A percentile compares a stretch with the other conserved stretches of the same genome.
Evolutionary conservation across 2,113 vertebrate species (phyloP).

Genomic region (Bufo gargarizans): DNA sequence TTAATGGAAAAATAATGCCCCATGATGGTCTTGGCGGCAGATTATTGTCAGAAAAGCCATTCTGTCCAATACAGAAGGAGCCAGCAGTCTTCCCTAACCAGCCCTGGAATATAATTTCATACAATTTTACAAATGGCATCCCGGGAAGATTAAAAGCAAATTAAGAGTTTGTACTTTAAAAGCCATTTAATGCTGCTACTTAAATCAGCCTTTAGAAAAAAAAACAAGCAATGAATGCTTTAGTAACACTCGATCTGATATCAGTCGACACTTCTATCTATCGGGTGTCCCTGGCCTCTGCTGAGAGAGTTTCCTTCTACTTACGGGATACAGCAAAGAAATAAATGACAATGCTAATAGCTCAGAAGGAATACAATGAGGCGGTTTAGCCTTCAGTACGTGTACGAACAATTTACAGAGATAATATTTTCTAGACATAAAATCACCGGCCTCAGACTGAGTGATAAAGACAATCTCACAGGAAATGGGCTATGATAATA

Average conservation of each 20-base stretch:
- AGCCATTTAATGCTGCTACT: constrained; percentile 68
- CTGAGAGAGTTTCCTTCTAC: constrained; percentile 66
- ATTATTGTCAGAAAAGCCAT: not conserved
- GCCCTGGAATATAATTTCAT: constrained; percentile 69
- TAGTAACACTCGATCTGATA: constrained; percentile 69
- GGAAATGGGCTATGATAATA: constrained; percentile 76
- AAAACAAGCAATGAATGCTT: constrained; percentile 66
- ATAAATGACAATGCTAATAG: constrained; percentile 72
- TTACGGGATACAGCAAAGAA: constrained; percentile 71
- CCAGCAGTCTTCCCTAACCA: constrained; percentile 50
- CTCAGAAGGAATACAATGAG: constrained; percentile 63
- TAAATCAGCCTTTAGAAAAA: constrained; percentile 70
- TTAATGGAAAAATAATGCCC: not conserved
- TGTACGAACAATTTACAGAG: constrained; percentile 74
- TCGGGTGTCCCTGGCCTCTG: constrained; percentile 64
- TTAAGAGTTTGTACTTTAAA: constrained; percentile 63
- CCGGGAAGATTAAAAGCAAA: constrained; percentile 64
- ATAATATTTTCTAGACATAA: constrained; percentile 73
- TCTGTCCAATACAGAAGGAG: not conserved
- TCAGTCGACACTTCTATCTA: constrained; percentile 67
- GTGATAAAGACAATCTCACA: constrained; percentile 74
- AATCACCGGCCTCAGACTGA: constrained; percentile 69
- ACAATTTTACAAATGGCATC: constrained; percentile 71
- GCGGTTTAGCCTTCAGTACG: constrained; percentile 71
- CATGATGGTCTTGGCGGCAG: not conserved